Conservation (phyloP, 2,113 vertebrate species). For the Sceloporus undulatus region DNA sequence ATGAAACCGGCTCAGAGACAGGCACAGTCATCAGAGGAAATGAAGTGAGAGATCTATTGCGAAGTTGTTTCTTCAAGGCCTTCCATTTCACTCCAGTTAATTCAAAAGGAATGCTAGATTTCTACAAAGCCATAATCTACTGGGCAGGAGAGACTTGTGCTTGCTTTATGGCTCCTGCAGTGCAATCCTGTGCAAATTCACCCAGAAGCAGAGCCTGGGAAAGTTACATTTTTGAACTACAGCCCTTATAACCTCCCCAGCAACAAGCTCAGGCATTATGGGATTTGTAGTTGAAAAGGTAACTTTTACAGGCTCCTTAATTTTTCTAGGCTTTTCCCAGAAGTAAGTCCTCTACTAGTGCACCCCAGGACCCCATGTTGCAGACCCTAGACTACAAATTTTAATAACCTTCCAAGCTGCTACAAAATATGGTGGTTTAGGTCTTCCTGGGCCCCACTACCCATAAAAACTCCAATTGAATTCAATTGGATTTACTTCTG, state of each 20-base stretch:
- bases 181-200: background rate
- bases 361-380: no score
- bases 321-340: background rate
- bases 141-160: background rate
- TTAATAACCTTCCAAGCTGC: no score
- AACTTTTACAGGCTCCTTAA: no score
- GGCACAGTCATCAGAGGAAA: constrained; percentile 62
- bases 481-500: no score
- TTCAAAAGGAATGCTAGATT: constrained; percentile 52
- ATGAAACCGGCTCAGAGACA: constrained; percentile 57
- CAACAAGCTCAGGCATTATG: no score
- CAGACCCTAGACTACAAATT: no score
- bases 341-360: background rate
- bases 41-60: constrained; percentile 60
- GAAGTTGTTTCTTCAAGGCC: constrained; percentile 68
- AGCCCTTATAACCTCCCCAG: no score
- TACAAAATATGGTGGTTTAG: no score
- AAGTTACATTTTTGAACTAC: no score
- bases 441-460: no score
- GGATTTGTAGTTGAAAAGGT: background rate
- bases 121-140: constrained; percentile 30
- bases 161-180: background rate
- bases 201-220: no score
- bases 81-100: constrained; percentile 55
- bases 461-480: no score